Evolutionary conservation across 2,113 vertebrate genomes (phyloP), one percentile per base, ranked within the genome.

Genomic region (Synodontis membranacea): DNA sequence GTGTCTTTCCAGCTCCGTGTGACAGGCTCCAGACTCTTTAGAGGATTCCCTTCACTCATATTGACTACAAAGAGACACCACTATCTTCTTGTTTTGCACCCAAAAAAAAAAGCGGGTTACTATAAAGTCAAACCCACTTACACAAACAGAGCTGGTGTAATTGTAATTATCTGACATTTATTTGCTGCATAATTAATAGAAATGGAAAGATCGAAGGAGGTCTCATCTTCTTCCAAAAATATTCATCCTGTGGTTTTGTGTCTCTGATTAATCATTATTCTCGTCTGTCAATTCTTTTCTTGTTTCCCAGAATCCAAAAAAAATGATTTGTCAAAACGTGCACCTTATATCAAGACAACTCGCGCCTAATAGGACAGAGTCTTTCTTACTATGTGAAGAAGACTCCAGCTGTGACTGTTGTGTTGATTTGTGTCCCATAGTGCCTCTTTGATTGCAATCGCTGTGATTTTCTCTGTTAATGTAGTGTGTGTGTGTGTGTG

Each of bases 401-500:
- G 25, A 31, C 31, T 58, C 78, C 78, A 58, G 52, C 78, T 80
- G 78, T 50, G 48, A 54, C 70, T 72, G 48, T 44, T 72, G 19
- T 46, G 50, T 42, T 58, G 52, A 60, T 82, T 34, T 46, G 58
- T 12, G 12, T 50, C 58, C 60, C 81, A 66, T 12, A 64, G n/a
- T 10, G 28, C 81, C 60, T n/a, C 60, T 64, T n/a, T 82, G 58
- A 82, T 82, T 82, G 81, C 81, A 66, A 48, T 82, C 1, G 42
- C 25, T 64, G 39, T 62, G 58, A 48, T 81, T 60, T 60, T 39
- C 9, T 7, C 21, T 28, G 21, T 37, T 31, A 48, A 44, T 46
- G 28, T 60, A 78, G 19, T n/a, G 31, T 58, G 44, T 52, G 82
- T 75, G 62, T 39, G n/a, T 80, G 74, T 78, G 46, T 58, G 56